Base-by-base conservation (phyloP, 1,140 invertebrate species). In the Venustaconcha ellipsiformis region DNA sequence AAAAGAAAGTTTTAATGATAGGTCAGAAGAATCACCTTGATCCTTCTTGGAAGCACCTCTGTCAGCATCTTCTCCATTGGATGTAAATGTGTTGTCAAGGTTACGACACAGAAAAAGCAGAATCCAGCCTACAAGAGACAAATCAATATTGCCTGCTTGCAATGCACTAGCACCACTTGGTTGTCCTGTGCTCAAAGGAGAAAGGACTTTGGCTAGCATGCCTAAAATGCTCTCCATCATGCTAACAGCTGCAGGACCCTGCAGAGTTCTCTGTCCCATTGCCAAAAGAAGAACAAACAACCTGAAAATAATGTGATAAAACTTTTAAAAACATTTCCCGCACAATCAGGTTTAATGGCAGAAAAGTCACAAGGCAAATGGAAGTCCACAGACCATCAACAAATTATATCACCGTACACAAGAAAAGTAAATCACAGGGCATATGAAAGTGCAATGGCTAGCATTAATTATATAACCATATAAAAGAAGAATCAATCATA, bases 211-310 rank as follows among this genome's bases (percentile, higher is more conserved):
- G 57, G 86, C 83, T 67, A 90, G 74, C 82, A 90, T 86, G 17
- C 78, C 74, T 20, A 90, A 79, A 18, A 90, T 68, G 79, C 86
- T 89, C 64, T 89, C 88, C 81, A 90, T 80, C 37, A 89, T 86
- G 65, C 78, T 76, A n/a, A 83, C 77, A 63, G 84, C 81, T 76
- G 80, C 80, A 1, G 84, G 82, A 26, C 88, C 84, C 67, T 81
- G 90, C 75, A 96, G 90, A 73, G 94, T 95, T 84, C 95, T 95
- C 77, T 95, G 94, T 48, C 95, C 94, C 90, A 97, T 92, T 88
- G 95, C 96, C 68, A 95, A 94, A 63, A 97, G 89, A 64, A 97
- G 91, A 76, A 97, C 94, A 84, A 98, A 96, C 57, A 96, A 94
- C 83, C 96, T 96, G 89, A 83, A 76, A 82, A 84, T 83, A 69